Base-by-base conservation (phyloP, 2,797 vertebrate genomes). In the Pantherophis vulpinus region DNA sequence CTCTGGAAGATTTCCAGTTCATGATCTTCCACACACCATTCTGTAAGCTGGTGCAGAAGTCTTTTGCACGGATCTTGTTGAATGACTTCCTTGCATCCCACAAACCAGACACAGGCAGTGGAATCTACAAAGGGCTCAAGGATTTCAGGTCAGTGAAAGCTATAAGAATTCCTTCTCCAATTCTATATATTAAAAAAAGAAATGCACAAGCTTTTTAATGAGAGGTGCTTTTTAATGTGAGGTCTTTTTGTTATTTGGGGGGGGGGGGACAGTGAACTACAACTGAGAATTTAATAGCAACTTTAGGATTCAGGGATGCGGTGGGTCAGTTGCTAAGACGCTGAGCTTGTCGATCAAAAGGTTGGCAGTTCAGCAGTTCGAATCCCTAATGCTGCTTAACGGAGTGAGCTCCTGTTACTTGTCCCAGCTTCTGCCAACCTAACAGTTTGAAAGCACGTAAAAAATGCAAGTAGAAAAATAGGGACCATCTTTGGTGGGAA, bases 11-110 rank as follows among this genome's bases (percentile, higher is more conserved):
- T 54, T 96, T 98, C 92, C 97, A 98, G 93, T 98, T 97, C 92
- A 94, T 98, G 93, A 97, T 98, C 92, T 98, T 98, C 96, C 98
- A 98, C 91, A 97, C 98, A 0, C 98, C 98, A 13, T 98, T 98
- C 94, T 98, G 98, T 97, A 98, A 98, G 93, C 92, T 98, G 95
- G 97, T 97, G 91, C 98, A 98, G 97, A 98, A 97, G 56, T 98
- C 98, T 0, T 95, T 98, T 94, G 98, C 96, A 42, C 96, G 97
- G 42, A 92, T 98, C 94, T 56, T 98, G 93, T 95, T 98, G 94
- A 98, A 97, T 0, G 98, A 98, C 93, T 98, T 98, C 95, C 91
- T 98, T 91, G 96, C 96, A 0, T 74, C 95, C 56, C 87, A 95
- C 25, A 96, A 90, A 61, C 92, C 93, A 0, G 92, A 97, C 93